Conservation (phyloP, 2,888 invertebrate species). For the Nasonovia ribisnigri region DNA sequence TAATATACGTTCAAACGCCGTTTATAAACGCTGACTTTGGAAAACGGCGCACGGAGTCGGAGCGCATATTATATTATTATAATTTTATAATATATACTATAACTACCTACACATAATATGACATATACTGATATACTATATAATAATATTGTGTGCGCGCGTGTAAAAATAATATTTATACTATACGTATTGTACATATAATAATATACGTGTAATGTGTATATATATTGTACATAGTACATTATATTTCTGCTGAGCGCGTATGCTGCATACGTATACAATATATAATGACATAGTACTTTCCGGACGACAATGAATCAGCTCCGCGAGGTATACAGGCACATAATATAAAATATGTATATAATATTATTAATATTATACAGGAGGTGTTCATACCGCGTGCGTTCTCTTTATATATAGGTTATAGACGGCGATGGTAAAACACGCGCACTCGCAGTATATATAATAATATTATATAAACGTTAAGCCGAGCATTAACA, state of each 20-base stretch:
- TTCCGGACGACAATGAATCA: conserved; percentile 42
- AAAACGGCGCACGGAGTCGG: not conserved
- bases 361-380: not conserved
- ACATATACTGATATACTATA: no score
- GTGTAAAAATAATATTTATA: not conserved
- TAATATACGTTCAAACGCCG: not conserved
- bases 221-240: not conserved
- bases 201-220: not conserved
- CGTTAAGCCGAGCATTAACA: not conserved
- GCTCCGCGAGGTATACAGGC: conserved; percentile 14
- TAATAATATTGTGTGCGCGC: not conserved
- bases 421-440: not conserved
- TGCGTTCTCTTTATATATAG: conserved; percentile 8
- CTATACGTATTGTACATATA: not conserved
- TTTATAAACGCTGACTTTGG: not conserved
- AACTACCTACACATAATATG: not conserved
- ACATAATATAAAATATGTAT: not conserved
- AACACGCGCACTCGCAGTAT: not conserved
- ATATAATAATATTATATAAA: not conserved
- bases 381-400: conserved; percentile 6
- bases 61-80: not conserved
- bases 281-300: conserved; percentile 17
- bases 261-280: not conserved
- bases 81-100: not conserved
- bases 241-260: not conserved